These are phyloP conservation scores for Glyphotaelius pellucidus DNA, from an alignment of 2,888 invertebrate genomes.

Conservation along the genomic window DNA sequence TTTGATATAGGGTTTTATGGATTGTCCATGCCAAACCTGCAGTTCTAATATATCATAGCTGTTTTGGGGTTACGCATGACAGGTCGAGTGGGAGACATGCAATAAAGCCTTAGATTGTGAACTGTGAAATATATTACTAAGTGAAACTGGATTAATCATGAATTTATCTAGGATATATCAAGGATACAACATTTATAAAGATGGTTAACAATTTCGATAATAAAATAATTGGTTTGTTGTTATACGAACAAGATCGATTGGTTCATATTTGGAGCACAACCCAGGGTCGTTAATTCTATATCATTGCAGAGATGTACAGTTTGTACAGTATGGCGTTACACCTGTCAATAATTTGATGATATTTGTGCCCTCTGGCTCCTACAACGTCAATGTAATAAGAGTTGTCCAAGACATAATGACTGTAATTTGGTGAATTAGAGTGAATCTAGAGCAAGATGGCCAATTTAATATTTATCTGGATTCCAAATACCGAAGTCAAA, in stretches of 20 bases:
- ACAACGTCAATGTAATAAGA: background rate
- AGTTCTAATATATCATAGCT: no score
- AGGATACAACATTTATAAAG: no score
- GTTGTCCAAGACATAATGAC: background rate
- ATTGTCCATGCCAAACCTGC: no score
- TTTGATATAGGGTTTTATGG: no score
- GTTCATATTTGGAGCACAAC: background rate
- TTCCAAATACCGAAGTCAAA: background rate
- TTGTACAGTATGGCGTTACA: background rate
- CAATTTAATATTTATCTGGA: background rate
- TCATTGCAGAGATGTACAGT: background rate
- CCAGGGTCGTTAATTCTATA: background rate
- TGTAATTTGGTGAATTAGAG: background rate
- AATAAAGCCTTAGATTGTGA: no score
- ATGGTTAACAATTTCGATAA: no score
- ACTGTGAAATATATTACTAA: no score
- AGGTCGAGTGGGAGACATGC: no score
- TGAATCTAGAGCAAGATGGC: background rate
- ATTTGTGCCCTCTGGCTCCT: slow-evolving; percentile 11
- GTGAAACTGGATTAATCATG: no score
- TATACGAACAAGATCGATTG: background rate
- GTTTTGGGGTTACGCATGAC: no score
- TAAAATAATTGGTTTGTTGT: no score
- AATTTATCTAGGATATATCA: no score
- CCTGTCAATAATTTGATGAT: background rate